Evolutionary conservation across 2,888 invertebrate species (phyloP).

Genomic region (Tanaodytes sp.): DNA sequence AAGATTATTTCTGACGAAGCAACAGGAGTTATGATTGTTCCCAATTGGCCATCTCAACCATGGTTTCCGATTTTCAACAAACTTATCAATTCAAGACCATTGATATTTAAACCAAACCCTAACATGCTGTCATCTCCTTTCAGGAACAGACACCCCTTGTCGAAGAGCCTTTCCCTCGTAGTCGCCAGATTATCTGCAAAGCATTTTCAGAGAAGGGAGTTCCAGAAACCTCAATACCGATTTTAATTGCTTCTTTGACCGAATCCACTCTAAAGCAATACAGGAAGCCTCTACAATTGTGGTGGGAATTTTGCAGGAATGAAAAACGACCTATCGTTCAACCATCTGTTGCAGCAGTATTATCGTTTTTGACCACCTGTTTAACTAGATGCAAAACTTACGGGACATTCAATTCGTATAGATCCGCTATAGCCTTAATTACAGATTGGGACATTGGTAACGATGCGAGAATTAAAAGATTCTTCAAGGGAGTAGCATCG

Average conservation of each 20-base stretch:
- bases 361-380: no score
- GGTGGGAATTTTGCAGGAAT: conserved; percentile 22
- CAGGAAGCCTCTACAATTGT: conserved; percentile 12
- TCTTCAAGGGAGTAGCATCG: conserved; percentile 16
- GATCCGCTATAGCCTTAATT: conserved; percentile 8
- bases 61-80: no score
- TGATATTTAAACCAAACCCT: conserved; percentile 33
- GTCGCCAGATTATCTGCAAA: conserved; percentile 10
- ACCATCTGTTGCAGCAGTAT: no score
- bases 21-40: no score
- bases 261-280: conserved; percentile 21
- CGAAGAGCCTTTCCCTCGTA: conserved; percentile 19
- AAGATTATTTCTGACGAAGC: no score
- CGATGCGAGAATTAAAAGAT: background rate
- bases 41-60: no score
- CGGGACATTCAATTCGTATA: background rate
- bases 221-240: conserved; percentile 2
- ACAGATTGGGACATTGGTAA: background rate
- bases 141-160: conserved; percentile 38
- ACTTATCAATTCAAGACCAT: no score
- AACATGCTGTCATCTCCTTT: conserved; percentile 56
- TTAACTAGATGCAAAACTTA: background rate
- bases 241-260: conserved; percentile 3
- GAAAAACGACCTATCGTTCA: background rate
- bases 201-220: conserved; percentile 5